Conservation (phyloP, 2,888 invertebrate genomes). For the Leucoma salicis region DNA sequence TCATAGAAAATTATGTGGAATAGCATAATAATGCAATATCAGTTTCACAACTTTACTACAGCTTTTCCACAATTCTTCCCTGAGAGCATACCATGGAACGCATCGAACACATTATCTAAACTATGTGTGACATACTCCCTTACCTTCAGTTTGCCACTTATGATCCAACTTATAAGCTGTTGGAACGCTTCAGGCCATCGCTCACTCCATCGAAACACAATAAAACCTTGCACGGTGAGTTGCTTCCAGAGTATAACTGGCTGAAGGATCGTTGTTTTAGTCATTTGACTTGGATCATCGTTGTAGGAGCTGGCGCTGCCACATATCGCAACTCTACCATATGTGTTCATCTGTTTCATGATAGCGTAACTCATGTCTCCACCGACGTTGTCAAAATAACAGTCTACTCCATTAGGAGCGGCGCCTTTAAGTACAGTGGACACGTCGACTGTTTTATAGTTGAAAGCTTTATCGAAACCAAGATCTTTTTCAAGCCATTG, state of each 20-base stretch:
- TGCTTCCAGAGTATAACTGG: slow-evolving; percentile 28
- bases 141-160: slow-evolving; percentile 83
- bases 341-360: slow-evolving; percentile 80
- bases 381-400: slow-evolving; percentile 89
- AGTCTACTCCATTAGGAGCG: slow-evolving; percentile 81
- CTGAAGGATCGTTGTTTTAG: slow-evolving; percentile 57
- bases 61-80: slow-evolving; percentile 74
- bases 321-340: slow-evolving; percentile 80
- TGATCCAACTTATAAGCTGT: slow-evolving; percentile 82
- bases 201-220: slow-evolving; percentile 64
- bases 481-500: slow-evolving; percentile 83
- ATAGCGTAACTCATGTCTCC: slow-evolving; percentile 82
- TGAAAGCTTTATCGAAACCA: slow-evolving; percentile 86
- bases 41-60: slow-evolving; percentile 3
- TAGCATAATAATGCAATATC: too few relatives aligned
- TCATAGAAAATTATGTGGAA: too few relatives aligned
- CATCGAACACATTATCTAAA: slow-evolving; percentile 84
- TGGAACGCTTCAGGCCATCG: slow-evolving; percentile 81
- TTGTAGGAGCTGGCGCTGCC: slow-evolving; percentile 12
- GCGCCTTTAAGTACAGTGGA: slow-evolving; percentile 78
- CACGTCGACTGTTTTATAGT: slow-evolving; percentile 85
- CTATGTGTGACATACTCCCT: slow-evolving; percentile 84
- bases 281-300: slow-evolving; percentile 4
- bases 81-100: slow-evolving; percentile 80
- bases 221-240: slow-evolving; percentile 7